A percentile compares a stretch with the other conserved stretches of the same genome.
These are phyloP conservation scores for Wasmannia auropunctata DNA, from an alignment of 1,140 invertebrate species.

Conservation along the genomic window DNA sequence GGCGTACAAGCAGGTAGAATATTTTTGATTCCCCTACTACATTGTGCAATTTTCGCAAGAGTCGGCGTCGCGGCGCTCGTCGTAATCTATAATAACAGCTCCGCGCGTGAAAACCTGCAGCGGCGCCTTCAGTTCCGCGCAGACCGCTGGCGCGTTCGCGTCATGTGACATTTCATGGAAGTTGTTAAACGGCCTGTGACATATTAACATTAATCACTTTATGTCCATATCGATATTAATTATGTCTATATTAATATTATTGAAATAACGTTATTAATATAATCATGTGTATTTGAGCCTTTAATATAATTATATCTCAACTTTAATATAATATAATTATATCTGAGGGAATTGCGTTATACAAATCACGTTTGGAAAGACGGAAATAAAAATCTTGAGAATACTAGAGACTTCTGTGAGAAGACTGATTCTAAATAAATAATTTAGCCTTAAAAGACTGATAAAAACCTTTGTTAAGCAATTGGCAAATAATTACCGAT, in stretches of 20 bases:
- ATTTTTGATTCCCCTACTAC: slow-evolving; percentile 2
- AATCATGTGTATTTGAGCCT: neutral
- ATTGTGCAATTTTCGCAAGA: slow-evolving; percentile 22
- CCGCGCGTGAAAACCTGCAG: slow-evolving; percentile 69
- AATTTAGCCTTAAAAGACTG: neutral
- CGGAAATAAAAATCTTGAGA: neutral
- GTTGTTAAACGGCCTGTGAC: neutral
- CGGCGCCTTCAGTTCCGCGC: slow-evolving; percentile 75
- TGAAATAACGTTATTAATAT: neutral
- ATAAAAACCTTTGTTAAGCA: neutral
- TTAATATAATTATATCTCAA: neutral
- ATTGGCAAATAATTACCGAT: neutral
- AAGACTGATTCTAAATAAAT: too few relatives aligned
- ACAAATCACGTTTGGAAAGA: too few relatives aligned
- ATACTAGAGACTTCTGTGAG: too few relatives aligned
- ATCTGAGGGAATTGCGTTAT: too few relatives aligned
- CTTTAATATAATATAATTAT: neutral
- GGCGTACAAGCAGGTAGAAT: neutral
- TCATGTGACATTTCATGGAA: neutral
- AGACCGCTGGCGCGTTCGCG: slow-evolving; percentile 72
- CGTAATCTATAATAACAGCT: too few relatives aligned
- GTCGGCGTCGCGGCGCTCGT: too few relatives aligned
- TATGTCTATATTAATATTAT: neutral
- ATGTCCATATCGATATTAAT: neutral
- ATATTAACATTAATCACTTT: neutral